Conservation (phyloP, 2,888 invertebrate genomes). For the Ophonus ardosiacus region DNA sequence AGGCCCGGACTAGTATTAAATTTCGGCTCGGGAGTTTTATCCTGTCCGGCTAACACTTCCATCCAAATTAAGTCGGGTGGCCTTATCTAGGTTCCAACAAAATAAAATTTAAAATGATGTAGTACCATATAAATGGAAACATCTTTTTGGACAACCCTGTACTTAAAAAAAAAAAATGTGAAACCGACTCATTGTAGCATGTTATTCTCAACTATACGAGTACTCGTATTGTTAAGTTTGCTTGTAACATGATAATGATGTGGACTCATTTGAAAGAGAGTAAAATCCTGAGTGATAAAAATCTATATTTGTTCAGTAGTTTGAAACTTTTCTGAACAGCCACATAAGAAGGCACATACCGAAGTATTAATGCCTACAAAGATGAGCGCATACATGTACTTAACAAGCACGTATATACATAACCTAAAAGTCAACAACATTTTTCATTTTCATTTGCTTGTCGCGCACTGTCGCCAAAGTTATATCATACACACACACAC, state of each 20-base stretch:
- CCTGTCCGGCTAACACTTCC: no score
- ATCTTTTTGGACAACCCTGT: no score
- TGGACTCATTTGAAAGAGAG: not conserved
- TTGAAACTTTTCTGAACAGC: conserved; percentile 33
- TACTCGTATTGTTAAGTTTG: not conserved
- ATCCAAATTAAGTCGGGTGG: no score
- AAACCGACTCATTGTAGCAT: not conserved
- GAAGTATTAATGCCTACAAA: conserved; percentile 20
- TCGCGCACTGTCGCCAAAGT: conserved; percentile 52
- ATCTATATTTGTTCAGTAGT: not conserved
- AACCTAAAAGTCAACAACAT: conserved; percentile 40
- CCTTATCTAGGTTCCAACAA: no score
- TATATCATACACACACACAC: conserved; percentile 3
- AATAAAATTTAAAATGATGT: no score
- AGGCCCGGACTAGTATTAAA: no score
- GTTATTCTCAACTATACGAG: not conserved
- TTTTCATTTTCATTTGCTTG: conserved; percentile 44
- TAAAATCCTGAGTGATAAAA: conserved; percentile 16
- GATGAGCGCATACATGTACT: conserved; percentile 32
- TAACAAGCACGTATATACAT: conserved; percentile 33
- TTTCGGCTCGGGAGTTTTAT: no score
- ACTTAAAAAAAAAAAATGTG: not conserved
- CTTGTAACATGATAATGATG: conserved; percentile 6
- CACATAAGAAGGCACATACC: conserved; percentile 19
- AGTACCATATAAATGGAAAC: no score